Conservation (phyloP, 2,797 vertebrate species). For the Caiman crocodilus region DNA sequence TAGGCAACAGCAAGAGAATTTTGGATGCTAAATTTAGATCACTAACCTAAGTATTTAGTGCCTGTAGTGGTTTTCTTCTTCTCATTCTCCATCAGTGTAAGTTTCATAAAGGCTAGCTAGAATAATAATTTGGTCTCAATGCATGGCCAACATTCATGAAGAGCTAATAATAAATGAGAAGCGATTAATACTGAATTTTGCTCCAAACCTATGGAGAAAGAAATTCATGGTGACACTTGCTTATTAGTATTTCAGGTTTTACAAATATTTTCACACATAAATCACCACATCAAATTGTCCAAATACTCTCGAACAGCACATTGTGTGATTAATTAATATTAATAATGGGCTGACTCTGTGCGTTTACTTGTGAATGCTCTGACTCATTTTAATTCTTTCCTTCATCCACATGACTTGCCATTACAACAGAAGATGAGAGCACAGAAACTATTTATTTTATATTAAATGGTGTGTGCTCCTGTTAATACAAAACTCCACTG, state of each 20-base stretch:
- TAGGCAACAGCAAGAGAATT: not conserved
- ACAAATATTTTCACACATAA: not conserved
- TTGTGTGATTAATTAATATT: not conserved
- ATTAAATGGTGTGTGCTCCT: not conserved
- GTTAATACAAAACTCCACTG: not conserved
- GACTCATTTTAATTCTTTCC: conserved; percentile 5
- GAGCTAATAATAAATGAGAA: not conserved
- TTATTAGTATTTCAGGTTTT: not conserved
- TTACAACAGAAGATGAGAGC: not conserved
- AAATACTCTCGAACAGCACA: not conserved
- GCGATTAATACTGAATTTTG: not conserved
- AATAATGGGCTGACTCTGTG: not conserved
- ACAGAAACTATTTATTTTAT: not conserved
- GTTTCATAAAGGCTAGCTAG: not conserved
- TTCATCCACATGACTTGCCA: not conserved
- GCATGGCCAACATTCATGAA: not conserved
- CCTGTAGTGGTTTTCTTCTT: accelerated
- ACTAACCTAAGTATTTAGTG: not conserved
- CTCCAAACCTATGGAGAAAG: too few species aligned
- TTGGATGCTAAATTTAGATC: conserved; percentile 2
- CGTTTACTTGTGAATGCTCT: not conserved
- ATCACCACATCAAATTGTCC: not conserved
- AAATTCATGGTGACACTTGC: too few species aligned
- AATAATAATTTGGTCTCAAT: not conserved
- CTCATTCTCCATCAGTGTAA: not conserved